These are phyloP conservation scores for Cataglyphis livida DNA, from an alignment of 2,888 invertebrate genomes.

Conservation along the genomic window DNA sequence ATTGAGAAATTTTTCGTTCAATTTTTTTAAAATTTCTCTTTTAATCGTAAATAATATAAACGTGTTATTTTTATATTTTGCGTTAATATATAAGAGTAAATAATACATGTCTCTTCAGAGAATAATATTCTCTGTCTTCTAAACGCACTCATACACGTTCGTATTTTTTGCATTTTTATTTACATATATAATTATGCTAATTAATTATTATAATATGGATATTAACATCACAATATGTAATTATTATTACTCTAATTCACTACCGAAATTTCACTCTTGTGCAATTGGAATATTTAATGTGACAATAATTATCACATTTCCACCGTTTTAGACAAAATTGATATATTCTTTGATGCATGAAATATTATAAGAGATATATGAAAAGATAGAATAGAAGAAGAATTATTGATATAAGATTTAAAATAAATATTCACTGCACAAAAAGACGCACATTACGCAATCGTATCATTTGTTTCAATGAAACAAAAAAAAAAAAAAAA, in stretches of 20 bases:
- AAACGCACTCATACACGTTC: background rate
- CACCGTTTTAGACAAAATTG: constrained; percentile 6
- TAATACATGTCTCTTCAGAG: background rate
- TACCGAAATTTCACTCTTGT: constrained; percentile 42
- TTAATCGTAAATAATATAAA: background rate
- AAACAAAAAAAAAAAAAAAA: background rate
- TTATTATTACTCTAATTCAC: constrained; percentile 34
- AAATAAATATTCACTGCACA: background rate
- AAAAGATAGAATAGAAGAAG: background rate
- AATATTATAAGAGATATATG: background rate
- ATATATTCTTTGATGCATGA: background rate
- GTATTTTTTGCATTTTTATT: constrained; percentile 36
- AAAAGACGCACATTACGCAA: background rate
- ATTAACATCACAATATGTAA: constrained; percentile 38
- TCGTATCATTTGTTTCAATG: background rate
- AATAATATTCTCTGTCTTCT: background rate
- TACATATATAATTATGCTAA: constrained; percentile 24
- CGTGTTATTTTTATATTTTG: background rate
- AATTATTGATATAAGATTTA: background rate
- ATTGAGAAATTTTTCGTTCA: too few relatives aligned
- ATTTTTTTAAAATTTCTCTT: too few relatives aligned
- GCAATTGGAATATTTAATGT: constrained; percentile 32
- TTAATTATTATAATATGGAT: constrained; percentile 42
- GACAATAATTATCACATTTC: constrained; percentile 29
- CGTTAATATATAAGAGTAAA: background rate